Evolutionary conservation across 2,113 vertebrate species (phyloP), one percentile per base, ranked within the genome.

Genomic region (Sinosuthora webbiana): DNA sequence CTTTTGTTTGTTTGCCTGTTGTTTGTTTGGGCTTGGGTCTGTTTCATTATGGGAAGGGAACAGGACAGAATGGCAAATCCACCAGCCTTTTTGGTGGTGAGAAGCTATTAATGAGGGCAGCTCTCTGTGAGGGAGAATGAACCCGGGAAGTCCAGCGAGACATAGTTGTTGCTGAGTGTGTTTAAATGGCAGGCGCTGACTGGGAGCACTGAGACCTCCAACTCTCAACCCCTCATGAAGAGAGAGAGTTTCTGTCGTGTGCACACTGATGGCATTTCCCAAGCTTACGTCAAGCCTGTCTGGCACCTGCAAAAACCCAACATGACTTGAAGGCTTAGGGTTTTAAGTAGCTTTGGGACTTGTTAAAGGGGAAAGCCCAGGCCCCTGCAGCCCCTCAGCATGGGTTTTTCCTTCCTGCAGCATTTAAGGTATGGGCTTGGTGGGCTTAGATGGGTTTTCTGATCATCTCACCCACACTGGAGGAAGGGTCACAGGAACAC

Each of bases 401-500:
- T 10, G 11, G 35, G 12, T 8, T 68, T 83, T 75, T 14, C 20
- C 24, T 78, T 78, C 13, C 21, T 63, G 52, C 15, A 79, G 7
- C 1, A 2, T 21, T 16, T 59, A 92, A 50, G 20, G 16, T 11
- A 14, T 27, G 17, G 20, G 9, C 27, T 74, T 3, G 22, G n/a
- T 28, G 33, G 13, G 10, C 17, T 84, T 19, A 37, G 13, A 7
- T 64, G 56, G 11, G 13, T 53, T 63, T 81, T 11, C 28, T 15
- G 6, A 18, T 84, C 59, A 24, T 9, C 30, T 8, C 33, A 28
- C 5, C 22, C 3, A 1, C 23, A 22, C 33, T 53, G 30, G 19
- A 90, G n/a, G 31, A 65, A 84, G 31, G 4, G 0, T 50, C 37
- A 39, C 10, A 15, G 0, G 4, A 31, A 67, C 19, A 62, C 0